Base-by-base conservation (phyloP, 2,888 invertebrate genomes). In the Carcina quercana region DNA sequence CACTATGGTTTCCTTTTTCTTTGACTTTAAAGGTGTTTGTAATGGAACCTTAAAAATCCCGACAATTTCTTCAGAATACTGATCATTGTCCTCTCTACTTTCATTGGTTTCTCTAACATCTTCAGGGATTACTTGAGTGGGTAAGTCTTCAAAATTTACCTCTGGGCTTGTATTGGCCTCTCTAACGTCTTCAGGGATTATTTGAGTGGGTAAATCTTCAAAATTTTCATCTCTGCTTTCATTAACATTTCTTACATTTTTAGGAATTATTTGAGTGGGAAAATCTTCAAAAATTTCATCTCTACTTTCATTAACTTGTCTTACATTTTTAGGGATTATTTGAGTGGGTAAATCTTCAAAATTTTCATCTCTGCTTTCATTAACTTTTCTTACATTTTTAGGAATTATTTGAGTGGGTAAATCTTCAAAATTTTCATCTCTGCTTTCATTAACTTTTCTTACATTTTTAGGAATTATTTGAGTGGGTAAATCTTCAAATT, bases 11-110 rank as follows among this genome's bases (percentile, higher is more conserved):
- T 63, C 56, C 47, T 64, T 73, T 41, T 48, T 64, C 51, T 61
- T 73, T 1, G 45, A 25, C 48, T 62, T 71, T 20, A 58, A 40
- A n/a, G 66, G 53, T 8, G 68, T 66, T 24, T 48, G 42, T 2
- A 58, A 40, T 3, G 82, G 80, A 19, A 74, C 43, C 62, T 80
- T 82, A 50, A 82, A 82, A 8, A 60, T 62, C 38, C 59, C 63
- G 4, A 53, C 40, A n/a, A 57, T 45, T 20, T 61, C 55, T 38
- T 57, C 43, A 3, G 43, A 40, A 17, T 33, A 34, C 19, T 42
- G 32, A 35, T 27, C 11, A 17, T 3, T 21, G 13, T 3, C 27
- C 15, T n/a, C 19, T 25, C 45, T 32, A 13, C 21, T 17, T 13
- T 32, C 24, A 6, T 13, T 25, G 13, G 25, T 15, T 42, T 45